Evolutionary conservation across 2,113 vertebrate species (phyloP).

Genomic region (Ginglymostoma cirratum): DNA sequence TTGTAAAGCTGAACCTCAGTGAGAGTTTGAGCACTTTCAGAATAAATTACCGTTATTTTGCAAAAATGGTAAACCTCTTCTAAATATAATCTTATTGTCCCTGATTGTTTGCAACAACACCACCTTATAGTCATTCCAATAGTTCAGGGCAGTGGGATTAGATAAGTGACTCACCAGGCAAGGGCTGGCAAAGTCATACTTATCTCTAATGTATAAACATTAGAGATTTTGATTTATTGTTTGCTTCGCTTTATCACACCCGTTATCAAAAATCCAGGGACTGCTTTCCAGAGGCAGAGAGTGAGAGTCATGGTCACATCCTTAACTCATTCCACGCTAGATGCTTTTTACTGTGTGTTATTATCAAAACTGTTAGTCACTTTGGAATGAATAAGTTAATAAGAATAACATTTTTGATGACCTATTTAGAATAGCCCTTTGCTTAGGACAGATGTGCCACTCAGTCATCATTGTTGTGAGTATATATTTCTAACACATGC

Average conservation of each 20-base stretch:
- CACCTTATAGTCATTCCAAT: not conserved
- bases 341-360: not conserved
- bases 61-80: constrained; percentile 12
- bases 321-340: not conserved
- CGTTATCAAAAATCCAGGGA: not conserved
- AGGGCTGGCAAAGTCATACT: constrained; percentile 59
- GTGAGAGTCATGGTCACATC: not conserved
- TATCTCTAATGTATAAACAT: constrained; percentile 59
- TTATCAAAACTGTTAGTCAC: not conserved
- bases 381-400: not conserved
- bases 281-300: constrained; percentile 1
- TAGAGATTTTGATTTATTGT: constrained; percentile 59
- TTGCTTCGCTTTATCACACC: constrained; percentile 49
- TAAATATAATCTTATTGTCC: constrained; percentile 12
- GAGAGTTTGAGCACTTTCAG: constrained; percentile 5
- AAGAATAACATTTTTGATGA: not conserved
- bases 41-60: constrained; percentile 17
- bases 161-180: constrained; percentile 62
- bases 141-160: constrained; percentile 20
- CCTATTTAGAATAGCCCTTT: not conserved
- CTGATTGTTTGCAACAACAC: constrained; percentile 1
- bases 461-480: not conserved
- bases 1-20: not conserved
- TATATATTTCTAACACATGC: too few species aligned
- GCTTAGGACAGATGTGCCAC: too few species aligned